A percentile compares a stretch with the other conserved stretches of the same genome.
These are phyloP conservation scores for Hesperia comma DNA, from an alignment of 2,888 invertebrate species.

Conservation along the genomic window DNA sequence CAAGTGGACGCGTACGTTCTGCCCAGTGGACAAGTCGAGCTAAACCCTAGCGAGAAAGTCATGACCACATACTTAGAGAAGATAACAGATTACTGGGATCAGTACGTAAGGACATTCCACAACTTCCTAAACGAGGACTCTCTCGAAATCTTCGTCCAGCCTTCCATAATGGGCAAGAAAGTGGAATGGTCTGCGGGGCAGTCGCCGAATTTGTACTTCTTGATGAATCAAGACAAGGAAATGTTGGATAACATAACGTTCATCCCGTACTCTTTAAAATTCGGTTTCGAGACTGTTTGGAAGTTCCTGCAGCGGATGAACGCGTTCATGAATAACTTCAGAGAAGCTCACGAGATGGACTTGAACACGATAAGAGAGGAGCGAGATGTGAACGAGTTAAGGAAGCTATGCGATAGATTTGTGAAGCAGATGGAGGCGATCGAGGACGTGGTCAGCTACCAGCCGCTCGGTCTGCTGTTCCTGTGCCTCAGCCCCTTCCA, in stretches of 20 bases:
- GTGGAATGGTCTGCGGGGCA: conserved; percentile 90
- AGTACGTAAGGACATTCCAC: conserved; percentile 87
- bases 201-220: conserved; percentile 88
- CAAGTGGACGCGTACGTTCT: conserved; percentile 82
- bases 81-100: conserved; percentile 86
- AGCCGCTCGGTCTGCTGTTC: conserved; percentile 89
- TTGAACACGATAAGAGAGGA: conserved; percentile 85
- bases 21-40: conserved; percentile 64
- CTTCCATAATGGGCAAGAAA: conserved; percentile 92
- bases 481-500: conserved; percentile 89
- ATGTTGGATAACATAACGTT: conserved; percentile 82
- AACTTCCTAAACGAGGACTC: conserved; percentile 88
- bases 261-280: conserved; percentile 82
- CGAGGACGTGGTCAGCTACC: conserved; percentile 85
- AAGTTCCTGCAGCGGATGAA: conserved; percentile 87
- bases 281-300: conserved; percentile 86
- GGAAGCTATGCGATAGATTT: conserved; percentile 87
- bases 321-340: conserved; percentile 86
- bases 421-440: conserved; percentile 87
- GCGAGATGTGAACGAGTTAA: conserved; percentile 86
- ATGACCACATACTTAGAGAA: conserved; percentile 84
- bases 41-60: conserved; percentile 86
- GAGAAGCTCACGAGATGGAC: conserved; percentile 87
- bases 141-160: conserved; percentile 91
- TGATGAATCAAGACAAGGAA: conserved; percentile 87